phyloP scores from a whole-genome alignment of 2,797 vertebrate species.

The Dromococcyx pavoninus region DNA sequence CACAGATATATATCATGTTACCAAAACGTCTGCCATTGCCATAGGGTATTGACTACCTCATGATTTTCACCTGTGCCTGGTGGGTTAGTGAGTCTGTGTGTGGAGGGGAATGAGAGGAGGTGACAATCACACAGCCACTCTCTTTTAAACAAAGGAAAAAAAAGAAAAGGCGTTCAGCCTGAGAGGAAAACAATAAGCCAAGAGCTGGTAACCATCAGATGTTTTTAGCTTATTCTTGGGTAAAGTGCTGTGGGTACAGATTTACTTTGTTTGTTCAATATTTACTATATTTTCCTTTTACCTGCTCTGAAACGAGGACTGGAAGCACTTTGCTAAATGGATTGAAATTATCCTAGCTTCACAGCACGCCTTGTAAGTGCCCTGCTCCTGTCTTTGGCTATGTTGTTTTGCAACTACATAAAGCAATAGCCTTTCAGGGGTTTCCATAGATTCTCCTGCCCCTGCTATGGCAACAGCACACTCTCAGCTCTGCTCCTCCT shows the following conservation, averaged over 20 bases:
- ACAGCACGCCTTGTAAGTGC: conserved; percentile 9
- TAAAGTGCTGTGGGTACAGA: conserved; percentile 15
- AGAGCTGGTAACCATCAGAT: neutral
- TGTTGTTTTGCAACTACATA: neutral
- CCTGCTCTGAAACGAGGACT: neutral
- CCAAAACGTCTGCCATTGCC: conserved; percentile 17
- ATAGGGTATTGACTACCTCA: neutral
- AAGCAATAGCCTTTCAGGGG: conserved; percentile 36
- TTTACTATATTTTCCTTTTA: conserved; percentile 44
- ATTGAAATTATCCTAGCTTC: conserved; percentile 51
- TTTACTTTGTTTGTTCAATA: conserved; percentile 53
- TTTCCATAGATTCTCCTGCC: conserved; percentile 53
- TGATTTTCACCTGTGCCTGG: conserved; percentile 31
- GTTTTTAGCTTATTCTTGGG: neutral
- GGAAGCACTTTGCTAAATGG: conserved; percentile 68
- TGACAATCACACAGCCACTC: neutral
- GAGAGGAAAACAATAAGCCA: conserved; percentile 15
- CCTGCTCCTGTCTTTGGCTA: neutral
- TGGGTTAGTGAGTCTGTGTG: neutral
- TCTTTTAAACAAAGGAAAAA: neutral
- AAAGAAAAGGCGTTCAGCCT: neutral
- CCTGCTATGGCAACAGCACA: conserved; percentile 56
- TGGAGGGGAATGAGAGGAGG: neutral
- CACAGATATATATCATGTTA: conserved; percentile 41
- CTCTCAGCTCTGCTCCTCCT: neutral